Evolutionary conservation across 2,113 vertebrate genomes (phyloP).

Genomic region (Cynocephalus volans): DNA sequence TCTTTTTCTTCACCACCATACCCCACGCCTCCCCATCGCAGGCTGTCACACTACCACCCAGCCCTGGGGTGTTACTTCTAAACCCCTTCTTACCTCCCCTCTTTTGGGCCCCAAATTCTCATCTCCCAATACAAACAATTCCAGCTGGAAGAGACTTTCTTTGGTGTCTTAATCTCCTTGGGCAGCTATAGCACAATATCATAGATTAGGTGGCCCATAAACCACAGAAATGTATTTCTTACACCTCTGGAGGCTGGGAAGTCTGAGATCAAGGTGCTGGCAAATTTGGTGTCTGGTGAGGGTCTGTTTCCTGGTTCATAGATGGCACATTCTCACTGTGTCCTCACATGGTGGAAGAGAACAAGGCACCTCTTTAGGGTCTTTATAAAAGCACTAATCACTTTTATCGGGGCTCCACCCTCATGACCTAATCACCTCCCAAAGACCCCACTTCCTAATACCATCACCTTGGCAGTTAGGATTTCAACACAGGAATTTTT

Average conservation of each 20-base stretch:
- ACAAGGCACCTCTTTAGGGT: neutral
- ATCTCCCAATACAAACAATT: neutral
- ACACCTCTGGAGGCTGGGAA: neutral
- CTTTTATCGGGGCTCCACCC: neutral
- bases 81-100: neutral
- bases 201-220: too few relatives aligned
- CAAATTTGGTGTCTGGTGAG: neutral
- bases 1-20: neutral
- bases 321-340: too few relatives aligned
- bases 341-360: neutral
- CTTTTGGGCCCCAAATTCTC: neutral
- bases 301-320: neutral
- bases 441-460: neutral
- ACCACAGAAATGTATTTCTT: neutral
- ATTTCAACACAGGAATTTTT: neutral
- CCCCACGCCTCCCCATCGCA: neutral
- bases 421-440: neutral
- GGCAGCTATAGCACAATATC: neutral
- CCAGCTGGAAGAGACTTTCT: conserved; percentile 7
- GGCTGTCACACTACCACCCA: neutral
- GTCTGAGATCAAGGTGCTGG: neutral
- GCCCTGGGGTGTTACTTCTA: neutral
- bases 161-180: neutral
- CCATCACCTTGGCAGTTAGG: neutral
- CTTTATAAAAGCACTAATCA: neutral